Percentiles rank a stretch among this genome's conserved stretches.
Conservation (phyloP, 2,113 vertebrate species). For the Pygoscelis antarcticus region DNA sequence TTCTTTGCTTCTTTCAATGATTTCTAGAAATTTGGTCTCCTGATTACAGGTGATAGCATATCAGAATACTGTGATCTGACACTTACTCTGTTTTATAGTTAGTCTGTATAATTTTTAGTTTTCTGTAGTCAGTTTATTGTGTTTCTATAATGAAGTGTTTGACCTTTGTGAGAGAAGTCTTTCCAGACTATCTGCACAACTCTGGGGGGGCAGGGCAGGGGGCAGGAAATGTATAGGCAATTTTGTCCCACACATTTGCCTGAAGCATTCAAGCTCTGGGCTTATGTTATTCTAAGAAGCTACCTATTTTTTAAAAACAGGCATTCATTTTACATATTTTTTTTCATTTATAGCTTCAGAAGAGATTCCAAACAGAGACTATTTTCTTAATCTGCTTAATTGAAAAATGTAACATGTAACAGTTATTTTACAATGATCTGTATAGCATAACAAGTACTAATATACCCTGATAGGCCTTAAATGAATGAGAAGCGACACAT, state of each 20-base stretch:
- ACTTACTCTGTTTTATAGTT: not conserved
- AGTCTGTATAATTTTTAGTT: not conserved
- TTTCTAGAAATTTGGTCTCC: not conserved
- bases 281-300: slow-evolving; percentile 9
- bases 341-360: slow-evolving; percentile 49
- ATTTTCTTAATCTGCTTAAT: slow-evolving; percentile 14
- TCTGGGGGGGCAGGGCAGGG: not conserved
- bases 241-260: slow-evolving; percentile 51
- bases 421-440: not conserved
- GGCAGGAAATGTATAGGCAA: not conserved
- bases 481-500: not conserved
- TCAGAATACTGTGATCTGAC: not conserved
- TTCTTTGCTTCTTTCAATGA: not conserved
- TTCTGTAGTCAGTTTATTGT: not conserved
- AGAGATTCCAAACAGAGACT: slow-evolving; percentile 56
- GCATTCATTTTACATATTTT: not conserved
- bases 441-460: not conserved
- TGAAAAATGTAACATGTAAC: not conserved
- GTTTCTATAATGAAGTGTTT: slow-evolving; percentile 8
- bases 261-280: not conserved
- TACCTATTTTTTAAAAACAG: slow-evolving; percentile 45
- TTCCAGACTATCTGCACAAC: slow-evolving; percentile 48
- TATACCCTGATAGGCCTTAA: not conserved
- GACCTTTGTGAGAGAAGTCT: not conserved
- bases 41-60: not conserved